Evolutionary conservation across 2,113 vertebrate species (phyloP), one percentile per base, ranked within the genome.

Genomic region (Strix aluco): DNA sequence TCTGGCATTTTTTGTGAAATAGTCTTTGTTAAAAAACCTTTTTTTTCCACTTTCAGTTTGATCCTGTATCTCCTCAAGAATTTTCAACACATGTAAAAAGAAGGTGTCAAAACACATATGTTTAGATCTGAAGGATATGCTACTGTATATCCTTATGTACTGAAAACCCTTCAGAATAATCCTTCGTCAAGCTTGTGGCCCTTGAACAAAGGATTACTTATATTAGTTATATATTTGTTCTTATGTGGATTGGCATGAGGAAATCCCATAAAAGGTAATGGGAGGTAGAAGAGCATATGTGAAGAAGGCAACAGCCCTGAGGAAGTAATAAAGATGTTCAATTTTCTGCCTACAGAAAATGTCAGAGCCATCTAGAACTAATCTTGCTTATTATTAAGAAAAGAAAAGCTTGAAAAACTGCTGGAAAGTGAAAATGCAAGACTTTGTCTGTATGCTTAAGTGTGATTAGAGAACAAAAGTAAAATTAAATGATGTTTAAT

Each of bases 341-440:
- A 81, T 89, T 94, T 93, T 61, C 88, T 95, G 70, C 86, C 81
- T 77, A 86, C 58, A 85, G 86, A 92, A 89, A 95, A 92, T 87
- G 73, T 87, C 72, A 96, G 80, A 90, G 69, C 22, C 58, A 61
- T 85, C 65, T 94, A 91, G 57, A 78, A 81, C 66, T 74, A 81
- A 93, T 92, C 52, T 94, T 91, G 8, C 47, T 79, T 75, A 81
- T 87, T 95, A 94, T 65, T 73, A 79, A 57, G 25, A 21, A 62
- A 92, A 85, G 46, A 34, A 51, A 75, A 73, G 5, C 63, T 75
- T 74, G 14, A 78, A 88, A 91, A 92, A 47, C 13, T 88, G 16
- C 23, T 75, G 29, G 65, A 86, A 69, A 84, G 42, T 67, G 61
- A 86, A 88, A 83, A 91, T 40, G 16, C 16, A 94, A 67, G 72